Conservation (phyloP, 2,797 vertebrate species). For the Enteromius unitaeniatus region DNA sequence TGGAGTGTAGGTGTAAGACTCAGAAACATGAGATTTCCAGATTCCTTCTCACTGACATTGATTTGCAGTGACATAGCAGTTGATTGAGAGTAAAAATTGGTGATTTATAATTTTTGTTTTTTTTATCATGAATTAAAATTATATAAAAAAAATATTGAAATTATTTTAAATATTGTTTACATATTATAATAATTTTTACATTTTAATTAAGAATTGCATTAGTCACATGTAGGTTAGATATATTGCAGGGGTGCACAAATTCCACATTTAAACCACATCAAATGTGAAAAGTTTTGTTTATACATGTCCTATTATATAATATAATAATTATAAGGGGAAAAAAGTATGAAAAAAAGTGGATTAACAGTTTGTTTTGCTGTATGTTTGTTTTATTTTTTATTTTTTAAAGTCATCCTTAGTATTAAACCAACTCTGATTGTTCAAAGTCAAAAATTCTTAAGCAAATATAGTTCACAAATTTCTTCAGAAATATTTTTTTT, state of each 20-base stretch:
- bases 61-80: not conserved
- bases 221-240: not conserved
- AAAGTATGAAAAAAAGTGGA: too few relatives aligned
- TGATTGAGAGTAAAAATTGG: not conserved
- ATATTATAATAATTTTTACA: not conserved
- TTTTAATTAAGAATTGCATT: not conserved
- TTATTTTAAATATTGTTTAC: not conserved
- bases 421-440: too few relatives aligned
- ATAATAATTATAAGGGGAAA: too few relatives aligned
- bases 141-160: not conserved
- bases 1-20: conserved; percentile 28
- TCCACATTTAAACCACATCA: too few relatives aligned
- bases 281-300: too few relatives aligned
- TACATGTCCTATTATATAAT: too few relatives aligned
- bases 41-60: not conserved
- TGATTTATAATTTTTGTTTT: not conserved
- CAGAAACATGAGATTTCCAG: not conserved
- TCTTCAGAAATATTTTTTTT: not conserved
- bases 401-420: too few relatives aligned
- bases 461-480: too few relatives aligned
- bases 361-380: too few relatives aligned
- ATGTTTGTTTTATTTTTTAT: too few relatives aligned
- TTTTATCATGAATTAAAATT: not conserved
- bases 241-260: too few relatives aligned
- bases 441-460: too few relatives aligned